Conservation (phyloP, 2,113 vertebrate genomes). For the Struthidea cinerea region DNA sequence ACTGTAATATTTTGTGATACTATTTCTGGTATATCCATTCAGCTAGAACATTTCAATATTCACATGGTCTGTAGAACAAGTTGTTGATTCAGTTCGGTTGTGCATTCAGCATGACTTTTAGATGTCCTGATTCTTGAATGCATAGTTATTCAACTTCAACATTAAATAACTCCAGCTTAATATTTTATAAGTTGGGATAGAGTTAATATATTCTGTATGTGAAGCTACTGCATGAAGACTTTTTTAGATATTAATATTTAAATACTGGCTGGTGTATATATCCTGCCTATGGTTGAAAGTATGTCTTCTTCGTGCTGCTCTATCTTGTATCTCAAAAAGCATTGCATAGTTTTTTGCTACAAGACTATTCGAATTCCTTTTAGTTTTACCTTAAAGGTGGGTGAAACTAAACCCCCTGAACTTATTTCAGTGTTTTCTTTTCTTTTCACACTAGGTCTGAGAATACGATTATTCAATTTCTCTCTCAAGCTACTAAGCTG, state of each 20-base stretch:
- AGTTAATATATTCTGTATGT: not conserved
- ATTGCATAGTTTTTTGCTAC: not conserved
- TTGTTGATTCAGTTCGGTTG: not conserved
- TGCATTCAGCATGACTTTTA: not conserved
- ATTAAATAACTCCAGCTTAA: not conserved
- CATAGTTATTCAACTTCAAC: not conserved
- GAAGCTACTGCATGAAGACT: not conserved
- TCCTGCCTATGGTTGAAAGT: not conserved
- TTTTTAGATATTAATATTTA: not conserved
- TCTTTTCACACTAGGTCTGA: slow-evolving; percentile 74
- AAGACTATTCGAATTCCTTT: not conserved
- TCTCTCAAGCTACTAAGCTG: slow-evolving; percentile 85
- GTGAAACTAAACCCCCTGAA: not conserved
- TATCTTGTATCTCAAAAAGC: not conserved
- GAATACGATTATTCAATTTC: slow-evolving; percentile 86
- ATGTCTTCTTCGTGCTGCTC: not conserved
- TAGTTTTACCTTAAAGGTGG: not conserved
- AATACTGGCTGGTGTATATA: not conserved
- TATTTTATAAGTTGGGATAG: not conserved
- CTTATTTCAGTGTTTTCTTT: not conserved
- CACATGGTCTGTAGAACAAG: not conserved
- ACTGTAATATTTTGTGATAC: not conserved
- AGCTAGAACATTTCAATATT: not conserved
- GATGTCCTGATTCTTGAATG: not conserved
- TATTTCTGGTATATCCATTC: not conserved